Conservation (phyloP, 2,797 vertebrate genomes). For the Fringilla coelebs region DNA sequence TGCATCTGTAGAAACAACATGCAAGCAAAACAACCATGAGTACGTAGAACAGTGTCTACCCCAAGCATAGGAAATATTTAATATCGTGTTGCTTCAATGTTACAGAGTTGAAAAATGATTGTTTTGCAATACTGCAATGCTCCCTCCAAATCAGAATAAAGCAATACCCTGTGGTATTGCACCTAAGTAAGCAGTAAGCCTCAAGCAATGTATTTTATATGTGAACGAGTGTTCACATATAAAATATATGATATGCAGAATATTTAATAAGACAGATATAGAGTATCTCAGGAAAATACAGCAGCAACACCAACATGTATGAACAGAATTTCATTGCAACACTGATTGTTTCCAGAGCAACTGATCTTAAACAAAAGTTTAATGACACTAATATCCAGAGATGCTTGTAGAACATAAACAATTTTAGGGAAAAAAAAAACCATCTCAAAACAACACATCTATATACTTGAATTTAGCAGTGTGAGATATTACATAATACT, state of each 20-base stretch:
- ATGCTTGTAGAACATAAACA: neutral
- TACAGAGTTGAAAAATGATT: conserved; percentile 1
- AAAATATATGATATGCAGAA: neutral
- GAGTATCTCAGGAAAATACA: neutral
- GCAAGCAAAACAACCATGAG: conserved; percentile 1
- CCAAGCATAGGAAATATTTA: neutral
- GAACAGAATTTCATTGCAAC: neutral
- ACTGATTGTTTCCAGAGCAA: neutral
- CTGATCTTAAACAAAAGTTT: neutral
- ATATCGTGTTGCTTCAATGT: neutral
- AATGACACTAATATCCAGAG: neutral
- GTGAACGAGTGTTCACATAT: neutral
- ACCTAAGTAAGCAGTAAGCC: neutral
- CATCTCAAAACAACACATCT: neutral
- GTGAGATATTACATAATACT: neutral
- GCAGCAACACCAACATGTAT: neutral
- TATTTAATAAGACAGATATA: neutral
- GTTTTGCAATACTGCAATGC: neutral
- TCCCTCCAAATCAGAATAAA: neutral
- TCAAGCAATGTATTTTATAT: no score
- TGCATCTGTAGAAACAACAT: conserved; percentile 1
- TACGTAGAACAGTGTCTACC: neutral
- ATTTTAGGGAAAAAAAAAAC: neutral
- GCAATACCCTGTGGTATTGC: neutral
- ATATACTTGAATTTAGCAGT: neutral